Conservation (phyloP, 2,113 vertebrate genomes). For the Oceanites oceanicus region DNA sequence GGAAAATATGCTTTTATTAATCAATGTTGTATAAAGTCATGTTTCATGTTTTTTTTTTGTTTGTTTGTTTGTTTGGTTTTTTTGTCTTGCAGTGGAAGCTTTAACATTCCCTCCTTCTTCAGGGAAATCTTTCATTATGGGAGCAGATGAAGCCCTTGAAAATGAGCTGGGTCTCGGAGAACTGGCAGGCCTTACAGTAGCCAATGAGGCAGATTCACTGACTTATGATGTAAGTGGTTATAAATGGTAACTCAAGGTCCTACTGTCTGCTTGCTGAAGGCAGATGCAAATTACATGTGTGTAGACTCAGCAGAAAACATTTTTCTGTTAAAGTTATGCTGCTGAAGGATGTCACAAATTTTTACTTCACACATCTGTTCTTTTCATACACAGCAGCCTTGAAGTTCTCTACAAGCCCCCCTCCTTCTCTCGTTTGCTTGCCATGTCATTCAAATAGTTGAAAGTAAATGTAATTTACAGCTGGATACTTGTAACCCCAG, state of each 20-base stretch:
- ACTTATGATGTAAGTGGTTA: slow-evolving; percentile 89
- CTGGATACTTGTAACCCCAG: background rate
- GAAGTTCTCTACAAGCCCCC: background rate
- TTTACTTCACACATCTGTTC: background rate
- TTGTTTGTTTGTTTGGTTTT: background rate
- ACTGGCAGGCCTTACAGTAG: slow-evolving; percentile 94
- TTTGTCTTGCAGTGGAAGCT: slow-evolving; percentile 84
- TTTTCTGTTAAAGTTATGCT: background rate
- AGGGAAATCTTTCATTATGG: slow-evolving; percentile 96
- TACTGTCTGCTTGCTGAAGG: background rate
- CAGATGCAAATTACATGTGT: background rate
- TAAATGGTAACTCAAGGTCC: background rate
- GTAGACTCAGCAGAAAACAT: background rate
- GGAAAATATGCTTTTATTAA: background rate
- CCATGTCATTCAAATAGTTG: background rate
- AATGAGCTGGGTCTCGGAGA: slow-evolving; percentile 94
- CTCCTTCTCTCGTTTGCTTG: background rate
- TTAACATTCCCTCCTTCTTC: slow-evolving; percentile 94
- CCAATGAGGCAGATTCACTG: slow-evolving; percentile 94
- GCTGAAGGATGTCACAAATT: background rate
- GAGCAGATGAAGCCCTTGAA: slow-evolving; percentile 92
- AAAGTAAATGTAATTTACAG: background rate
- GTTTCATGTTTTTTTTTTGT: background rate
- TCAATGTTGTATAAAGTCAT: background rate
- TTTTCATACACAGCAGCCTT: background rate